phyloP scores from a whole-genome alignment of 2,113 vertebrate species.

The Dasyurus viverrinus region DNA sequence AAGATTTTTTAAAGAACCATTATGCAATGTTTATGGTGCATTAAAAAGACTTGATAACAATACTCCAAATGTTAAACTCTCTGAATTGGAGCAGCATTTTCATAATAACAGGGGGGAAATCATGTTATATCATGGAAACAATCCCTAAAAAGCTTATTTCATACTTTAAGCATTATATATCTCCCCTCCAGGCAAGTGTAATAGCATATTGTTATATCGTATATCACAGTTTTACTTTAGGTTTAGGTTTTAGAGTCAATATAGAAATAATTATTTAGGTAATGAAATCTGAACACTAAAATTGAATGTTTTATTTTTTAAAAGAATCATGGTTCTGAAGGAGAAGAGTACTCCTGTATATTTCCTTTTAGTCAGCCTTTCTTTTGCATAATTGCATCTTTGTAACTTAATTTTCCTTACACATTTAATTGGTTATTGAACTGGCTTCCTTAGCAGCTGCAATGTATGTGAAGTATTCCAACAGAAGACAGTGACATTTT shows the following conservation, averaged over 20 bases:
- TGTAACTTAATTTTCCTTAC: neutral
- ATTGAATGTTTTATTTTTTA: neutral
- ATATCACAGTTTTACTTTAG: neutral
- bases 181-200: neutral
- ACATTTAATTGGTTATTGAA: conserved; percentile 36
- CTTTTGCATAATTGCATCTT: neutral
- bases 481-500: neutral
- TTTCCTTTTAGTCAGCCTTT: neutral
- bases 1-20: conserved; percentile 72
- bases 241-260: neutral
- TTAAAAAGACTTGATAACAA: conserved; percentile 73
- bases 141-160: neutral
- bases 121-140: neutral
- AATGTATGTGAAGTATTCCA: neutral
- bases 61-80: conserved; percentile 58
- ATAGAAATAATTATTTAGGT: neutral
- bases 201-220: neutral
- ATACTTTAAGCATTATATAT: conserved; percentile 5
- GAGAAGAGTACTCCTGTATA: neutral
- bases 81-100: conserved; percentile 65
- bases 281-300: neutral
- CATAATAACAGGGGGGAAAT: conserved; percentile 46
- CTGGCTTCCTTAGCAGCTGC: conserved; percentile 5
- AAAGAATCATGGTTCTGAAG: neutral
- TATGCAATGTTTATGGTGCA: conserved; percentile 77